A percentile compares a stretch with the other conserved stretches of the same genome.
Conservation (phyloP, 2,888 invertebrate genomes). For the Nysson spinosus region DNA sequence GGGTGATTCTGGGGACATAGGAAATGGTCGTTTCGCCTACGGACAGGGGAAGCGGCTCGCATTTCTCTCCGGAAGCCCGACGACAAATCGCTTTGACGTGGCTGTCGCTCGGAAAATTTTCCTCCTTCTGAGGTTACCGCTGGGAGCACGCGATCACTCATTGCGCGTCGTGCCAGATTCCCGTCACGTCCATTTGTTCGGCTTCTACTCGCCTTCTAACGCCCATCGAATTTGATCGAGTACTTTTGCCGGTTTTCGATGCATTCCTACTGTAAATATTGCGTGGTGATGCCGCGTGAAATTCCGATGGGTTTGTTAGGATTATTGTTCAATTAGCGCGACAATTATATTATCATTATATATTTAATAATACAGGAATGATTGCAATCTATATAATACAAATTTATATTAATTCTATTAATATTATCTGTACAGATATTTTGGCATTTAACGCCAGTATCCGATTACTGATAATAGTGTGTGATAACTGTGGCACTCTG, state of each 20-base stretch:
- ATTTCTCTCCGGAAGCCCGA: slow-evolving; percentile 59
- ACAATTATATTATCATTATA: too few species aligned
- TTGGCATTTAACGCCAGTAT: too few species aligned
- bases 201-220: slow-evolving; percentile 17
- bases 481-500: too few species aligned
- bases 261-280: slow-evolving; percentile 30
- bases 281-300: too few species aligned
- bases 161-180: slow-evolving; percentile 56
- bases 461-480: too few species aligned
- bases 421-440: too few species aligned
- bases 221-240: slow-evolving; percentile 21
- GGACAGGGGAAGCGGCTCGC: slow-evolving; percentile 45
- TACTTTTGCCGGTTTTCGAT: slow-evolving; percentile 10
- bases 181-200: slow-evolving; percentile 53
- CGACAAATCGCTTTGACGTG: slow-evolving; percentile 72
- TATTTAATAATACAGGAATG: too few species aligned
- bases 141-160: slow-evolving; percentile 56
- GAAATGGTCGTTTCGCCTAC: slow-evolving; percentile 57
- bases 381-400: too few species aligned
- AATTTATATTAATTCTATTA: too few species aligned
- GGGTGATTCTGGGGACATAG: slow-evolving; percentile 54
- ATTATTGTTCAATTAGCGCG: too few species aligned
- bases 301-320: too few species aligned
- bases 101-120: slow-evolving; percentile 70
- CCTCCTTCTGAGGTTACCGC: slow-evolving; percentile 59